Evolutionary conservation across 92 coral and sea anemone species (phyloP).

Genomic region (Micromussa lordhowensis): DNA sequence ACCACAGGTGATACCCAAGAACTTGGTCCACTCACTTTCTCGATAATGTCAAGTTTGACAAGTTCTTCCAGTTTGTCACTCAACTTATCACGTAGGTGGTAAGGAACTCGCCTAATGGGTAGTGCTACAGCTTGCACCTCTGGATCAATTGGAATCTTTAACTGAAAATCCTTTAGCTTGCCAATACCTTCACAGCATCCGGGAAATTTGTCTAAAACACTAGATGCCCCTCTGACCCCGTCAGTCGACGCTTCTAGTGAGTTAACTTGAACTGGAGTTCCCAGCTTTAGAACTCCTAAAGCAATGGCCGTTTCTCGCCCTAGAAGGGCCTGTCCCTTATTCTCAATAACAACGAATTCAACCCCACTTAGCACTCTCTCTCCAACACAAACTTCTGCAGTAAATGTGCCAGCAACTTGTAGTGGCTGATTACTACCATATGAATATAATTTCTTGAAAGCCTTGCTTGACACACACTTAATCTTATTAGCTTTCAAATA

Average conservation of each 20-base stretch:
- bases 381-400: conserved; percentile 40
- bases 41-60: conserved; percentile 47
- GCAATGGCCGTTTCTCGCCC: conserved; percentile 57
- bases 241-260: conserved; percentile 8
- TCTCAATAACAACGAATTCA: conserved; percentile 51
- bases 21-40: conserved; percentile 61
- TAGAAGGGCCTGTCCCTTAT: conserved; percentile 55
- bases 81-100: conserved; percentile 36
- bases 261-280: conserved; percentile 34
- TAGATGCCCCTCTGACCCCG: background rate
- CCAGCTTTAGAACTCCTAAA: conserved; percentile 44
- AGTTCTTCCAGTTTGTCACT: conserved; percentile 44
- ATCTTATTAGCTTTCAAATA: conserved; percentile 13
- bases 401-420: conserved; percentile 35
- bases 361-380: conserved; percentile 30
- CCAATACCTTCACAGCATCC: conserved; percentile 61
- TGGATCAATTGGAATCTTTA: conserved; percentile 49
- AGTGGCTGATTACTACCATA: conserved; percentile 39
- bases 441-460: conserved; percentile 31
- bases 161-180: conserved; percentile 53
- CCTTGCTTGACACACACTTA: conserved; percentile 9
- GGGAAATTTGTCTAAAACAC: conserved; percentile 51
- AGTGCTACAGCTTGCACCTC: conserved; percentile 54
- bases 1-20: conserved; percentile 64
- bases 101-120: conserved; percentile 55